A percentile compares a stretch with the other conserved stretches of the same genome.
phyloP scores from a whole-genome alignment of 2,797 vertebrate species.

The Microctenopoma lineatum region DNA sequence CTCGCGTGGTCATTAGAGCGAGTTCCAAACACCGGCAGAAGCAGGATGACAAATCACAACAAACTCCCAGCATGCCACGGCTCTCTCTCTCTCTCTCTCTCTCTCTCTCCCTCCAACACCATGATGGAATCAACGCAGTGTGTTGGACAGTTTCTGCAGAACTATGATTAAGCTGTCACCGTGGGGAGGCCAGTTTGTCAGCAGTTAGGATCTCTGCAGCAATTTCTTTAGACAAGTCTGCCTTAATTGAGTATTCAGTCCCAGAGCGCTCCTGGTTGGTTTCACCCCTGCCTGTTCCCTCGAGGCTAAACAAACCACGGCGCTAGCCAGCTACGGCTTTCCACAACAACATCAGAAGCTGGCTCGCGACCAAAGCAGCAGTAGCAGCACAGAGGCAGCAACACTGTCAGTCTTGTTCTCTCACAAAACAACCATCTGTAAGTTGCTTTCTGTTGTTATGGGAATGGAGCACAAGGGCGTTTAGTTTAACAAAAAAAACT shows the following conservation, averaged over 20 bases:
- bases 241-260: slow-evolving; percentile 71
- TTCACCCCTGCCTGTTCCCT: slow-evolving; percentile 57
- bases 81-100: slow-evolving; percentile 18
- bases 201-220: slow-evolving; percentile 59
- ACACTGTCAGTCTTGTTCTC: slow-evolving; percentile 39
- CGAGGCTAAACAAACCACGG: slow-evolving; percentile 64
- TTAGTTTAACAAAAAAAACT: slow-evolving; percentile 7
- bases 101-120: slow-evolving; percentile 30
- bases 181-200: slow-evolving; percentile 59
- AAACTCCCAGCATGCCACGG: slow-evolving; percentile 55
- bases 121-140: slow-evolving; percentile 33
- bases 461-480: slow-evolving; percentile 30
- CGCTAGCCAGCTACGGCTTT: slow-evolving; percentile 42
- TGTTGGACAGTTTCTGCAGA: slow-evolving; percentile 58
- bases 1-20: slow-evolving; percentile 64
- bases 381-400: slow-evolving; percentile 11
- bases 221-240: slow-evolving; percentile 64
- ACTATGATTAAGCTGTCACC: slow-evolving; percentile 72
- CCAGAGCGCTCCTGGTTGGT: slow-evolving; percentile 48
- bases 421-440: slow-evolving; percentile 54
- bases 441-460: slow-evolving; percentile 44
- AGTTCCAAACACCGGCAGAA: slow-evolving; percentile 58
- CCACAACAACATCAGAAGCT: slow-evolving; percentile 58
- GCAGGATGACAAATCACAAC: slow-evolving; percentile 70
- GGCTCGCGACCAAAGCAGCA: slow-evolving; percentile 49